Percentiles rank a stretch among this genome's conserved stretches.
Evolutionary conservation across 2,113 vertebrate species (phyloP).

Genomic region (Misgurnus anguillicaudatus): DNA sequence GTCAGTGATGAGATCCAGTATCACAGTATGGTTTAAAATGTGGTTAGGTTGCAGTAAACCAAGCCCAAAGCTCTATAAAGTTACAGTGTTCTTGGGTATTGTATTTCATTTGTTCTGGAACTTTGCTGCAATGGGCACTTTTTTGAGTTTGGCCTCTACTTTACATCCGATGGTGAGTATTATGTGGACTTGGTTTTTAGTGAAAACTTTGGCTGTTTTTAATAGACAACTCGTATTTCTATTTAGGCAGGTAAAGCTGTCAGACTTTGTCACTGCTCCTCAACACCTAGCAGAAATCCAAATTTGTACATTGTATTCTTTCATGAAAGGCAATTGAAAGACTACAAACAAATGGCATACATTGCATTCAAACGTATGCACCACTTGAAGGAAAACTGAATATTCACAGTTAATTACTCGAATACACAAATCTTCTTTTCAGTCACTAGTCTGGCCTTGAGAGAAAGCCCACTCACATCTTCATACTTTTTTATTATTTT

Average conservation of each 20-base stretch:
- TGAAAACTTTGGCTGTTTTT: not conserved
- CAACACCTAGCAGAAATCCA: conserved; percentile 28
- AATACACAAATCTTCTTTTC: conserved; percentile 40
- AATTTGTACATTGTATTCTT: not conserved
- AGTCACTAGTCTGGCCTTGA: conserved; percentile 45
- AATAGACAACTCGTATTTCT: not conserved
- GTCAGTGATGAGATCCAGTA: conserved; percentile 26
- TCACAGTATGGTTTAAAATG: conserved; percentile 40
- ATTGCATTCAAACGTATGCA: not conserved
- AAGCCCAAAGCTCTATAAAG: conserved; percentile 35
- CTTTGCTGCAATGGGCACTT: conserved; percentile 53
- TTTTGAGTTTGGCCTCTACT: conserved; percentile 20
- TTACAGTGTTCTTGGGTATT: conserved; percentile 46
- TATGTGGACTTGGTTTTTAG: not conserved
- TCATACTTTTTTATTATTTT: conserved; percentile 2
- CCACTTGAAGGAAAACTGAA: conserved; percentile 37
- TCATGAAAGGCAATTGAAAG: conserved; percentile 22
- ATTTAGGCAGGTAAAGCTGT: not conserved
- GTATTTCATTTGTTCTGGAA: conserved; percentile 55
- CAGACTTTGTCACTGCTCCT: not conserved
- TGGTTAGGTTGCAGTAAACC: conserved; percentile 51
- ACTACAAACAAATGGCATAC: not conserved
- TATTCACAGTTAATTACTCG: conserved; percentile 47
- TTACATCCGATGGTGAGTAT: not conserved
- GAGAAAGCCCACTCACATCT: conserved; percentile 23